phyloP scores from a whole-genome alignment of 2,113 vertebrate species.

The Amblyopsis rosae region DNA sequence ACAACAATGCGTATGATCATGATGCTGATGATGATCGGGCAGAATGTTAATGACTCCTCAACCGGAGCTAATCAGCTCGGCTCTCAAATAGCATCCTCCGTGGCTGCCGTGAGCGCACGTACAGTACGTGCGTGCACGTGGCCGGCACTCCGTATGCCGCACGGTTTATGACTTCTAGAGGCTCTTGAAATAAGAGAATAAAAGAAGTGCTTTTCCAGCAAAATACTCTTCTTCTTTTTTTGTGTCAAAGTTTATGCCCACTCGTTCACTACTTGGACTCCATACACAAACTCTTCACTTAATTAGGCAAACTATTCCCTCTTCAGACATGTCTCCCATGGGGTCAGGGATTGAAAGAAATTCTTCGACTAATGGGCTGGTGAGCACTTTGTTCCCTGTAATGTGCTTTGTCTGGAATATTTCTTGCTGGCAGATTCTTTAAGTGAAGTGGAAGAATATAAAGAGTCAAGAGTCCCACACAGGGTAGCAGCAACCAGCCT shows the following conservation, averaged over 20 bases:
- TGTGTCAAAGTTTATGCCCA: conserved; percentile 52
- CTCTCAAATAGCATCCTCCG: not conserved
- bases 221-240: conserved; percentile 53
- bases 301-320: conserved; percentile 64
- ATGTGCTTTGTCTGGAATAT: conserved; percentile 46
- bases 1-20: conserved; percentile 53
- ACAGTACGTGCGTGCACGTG: too few species aligned
- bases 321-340: conserved; percentile 51
- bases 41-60: conserved; percentile 67
- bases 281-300: conserved; percentile 47
- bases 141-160: not conserved
- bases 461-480: conserved; percentile 15
- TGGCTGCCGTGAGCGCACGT: conserved; percentile 25
- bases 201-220: conserved; percentile 38
- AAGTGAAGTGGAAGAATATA: conserved; percentile 45
- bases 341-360: conserved; percentile 54
- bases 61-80: conserved; percentile 65
- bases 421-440: conserved; percentile 21
- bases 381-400: conserved; percentile 65
- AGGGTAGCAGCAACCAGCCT: conserved; percentile 5
- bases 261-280: conserved; percentile 34
- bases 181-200: conserved; percentile 41
- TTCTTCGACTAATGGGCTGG: conserved; percentile 59
- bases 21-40: conserved; percentile 42
- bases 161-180: conserved; percentile 22